phyloP scores from a whole-genome alignment of 2,888 invertebrate species.

The Clitarchus hookeri region DNA sequence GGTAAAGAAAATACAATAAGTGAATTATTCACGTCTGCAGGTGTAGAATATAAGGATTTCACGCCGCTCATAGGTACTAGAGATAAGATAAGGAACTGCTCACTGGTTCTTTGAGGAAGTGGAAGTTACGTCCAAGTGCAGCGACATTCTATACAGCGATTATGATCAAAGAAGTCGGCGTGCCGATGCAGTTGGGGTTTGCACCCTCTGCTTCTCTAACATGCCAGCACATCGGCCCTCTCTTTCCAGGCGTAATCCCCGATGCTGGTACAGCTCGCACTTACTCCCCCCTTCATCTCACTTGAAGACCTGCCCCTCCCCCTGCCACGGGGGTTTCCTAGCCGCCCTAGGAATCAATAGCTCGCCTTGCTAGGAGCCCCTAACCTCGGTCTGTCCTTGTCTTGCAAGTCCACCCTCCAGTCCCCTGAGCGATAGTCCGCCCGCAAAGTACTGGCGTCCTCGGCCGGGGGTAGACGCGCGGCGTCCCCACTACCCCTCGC shows the following conservation, averaged over 20 bases:
- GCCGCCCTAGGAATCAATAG: constrained; percentile 44
- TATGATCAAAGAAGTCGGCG: neutral
- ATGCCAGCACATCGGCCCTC: neutral
- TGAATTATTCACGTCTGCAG: too few species aligned
- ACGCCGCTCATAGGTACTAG: too few species aligned
- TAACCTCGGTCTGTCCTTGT: constrained; percentile 27
- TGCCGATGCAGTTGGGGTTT: neutral
- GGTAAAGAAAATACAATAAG: too few species aligned
- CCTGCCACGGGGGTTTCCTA: constrained; percentile 52
- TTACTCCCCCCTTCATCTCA: constrained; percentile 43
- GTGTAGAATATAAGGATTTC: too few species aligned
- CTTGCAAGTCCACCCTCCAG: neutral
- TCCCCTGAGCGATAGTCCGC: constrained; percentile 21
- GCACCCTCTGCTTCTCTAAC: neutral
- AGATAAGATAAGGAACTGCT: neutral
- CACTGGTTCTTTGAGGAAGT: neutral
- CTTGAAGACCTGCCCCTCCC: constrained; percentile 32
- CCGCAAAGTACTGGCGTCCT: constrained; percentile 61
- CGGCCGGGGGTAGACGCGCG: constrained; percentile 57
- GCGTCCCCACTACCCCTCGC: neutral
- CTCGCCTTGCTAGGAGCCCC: constrained; percentile 38
- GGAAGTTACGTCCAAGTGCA: neutral
- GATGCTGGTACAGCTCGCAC: constrained; percentile 40
- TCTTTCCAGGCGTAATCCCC: constrained; percentile 36
- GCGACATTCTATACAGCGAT: neutral